Conservation (phyloP, 1,140 invertebrate genomes). For the Trichoplusia ni region DNA sequence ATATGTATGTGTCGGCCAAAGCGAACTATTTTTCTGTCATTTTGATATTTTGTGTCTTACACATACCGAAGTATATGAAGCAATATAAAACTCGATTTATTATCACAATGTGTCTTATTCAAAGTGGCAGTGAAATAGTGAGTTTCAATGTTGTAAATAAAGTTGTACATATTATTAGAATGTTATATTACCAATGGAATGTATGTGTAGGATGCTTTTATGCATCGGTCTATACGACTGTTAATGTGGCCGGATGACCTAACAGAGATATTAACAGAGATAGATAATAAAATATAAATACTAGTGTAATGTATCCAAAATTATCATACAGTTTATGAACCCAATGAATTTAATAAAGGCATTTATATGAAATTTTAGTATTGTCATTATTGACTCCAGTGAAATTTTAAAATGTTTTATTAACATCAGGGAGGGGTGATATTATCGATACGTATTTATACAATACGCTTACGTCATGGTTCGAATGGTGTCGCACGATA, state of each 20-base stretch:
- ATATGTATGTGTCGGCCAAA: slow-evolving; percentile 20
- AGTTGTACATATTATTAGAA: slow-evolving; percentile 63
- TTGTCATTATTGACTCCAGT: slow-evolving; percentile 13
- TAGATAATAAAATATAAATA: slow-evolving; percentile 32
- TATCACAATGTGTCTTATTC: slow-evolving; percentile 35
- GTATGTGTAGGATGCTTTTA: slow-evolving; percentile 56
- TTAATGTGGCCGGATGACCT: slow-evolving; percentile 48
- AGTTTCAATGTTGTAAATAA: slow-evolving; percentile 62
- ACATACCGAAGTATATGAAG: slow-evolving; percentile 15
- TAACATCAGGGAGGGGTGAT: neutral
- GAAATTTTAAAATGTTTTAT: slow-evolving; percentile 22
- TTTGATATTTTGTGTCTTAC: slow-evolving; percentile 43
- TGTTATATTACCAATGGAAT: slow-evolving; percentile 68
- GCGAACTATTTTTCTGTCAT: slow-evolving; percentile 38
- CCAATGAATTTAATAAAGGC: slow-evolving; percentile 21
- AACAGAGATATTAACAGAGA: no score
- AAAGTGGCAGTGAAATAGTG: slow-evolving; percentile 53
- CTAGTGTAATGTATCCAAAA: slow-evolving; percentile 24
- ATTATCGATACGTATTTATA: neutral
- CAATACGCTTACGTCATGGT: slow-evolving; percentile 5
- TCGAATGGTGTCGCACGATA: neutral
- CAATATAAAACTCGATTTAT: slow-evolving; percentile 27
- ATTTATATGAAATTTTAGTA: slow-evolving; percentile 15
- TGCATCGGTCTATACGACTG: slow-evolving; percentile 48
- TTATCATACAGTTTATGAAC: slow-evolving; percentile 9